These are phyloP conservation scores for Lithophane socia DNA, from an alignment of 2,888 invertebrate genomes.

Conservation along the genomic window DNA sequence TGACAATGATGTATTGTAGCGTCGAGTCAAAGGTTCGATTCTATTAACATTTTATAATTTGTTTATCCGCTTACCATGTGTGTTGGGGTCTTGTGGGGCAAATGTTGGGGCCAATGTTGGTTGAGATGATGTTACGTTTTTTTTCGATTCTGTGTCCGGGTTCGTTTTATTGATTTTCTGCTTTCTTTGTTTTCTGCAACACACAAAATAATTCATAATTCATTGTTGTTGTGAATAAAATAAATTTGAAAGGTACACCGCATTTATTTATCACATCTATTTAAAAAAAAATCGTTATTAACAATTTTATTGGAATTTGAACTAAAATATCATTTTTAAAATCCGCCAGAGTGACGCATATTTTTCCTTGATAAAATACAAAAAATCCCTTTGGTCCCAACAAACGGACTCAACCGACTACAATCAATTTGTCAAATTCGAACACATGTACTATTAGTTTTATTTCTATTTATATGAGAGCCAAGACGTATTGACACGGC, in stretches of 20 bases:
- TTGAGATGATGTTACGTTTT: not conserved
- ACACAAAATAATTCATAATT: not conserved
- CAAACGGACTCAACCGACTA: constrained; percentile 36
- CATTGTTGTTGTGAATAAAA: not conserved
- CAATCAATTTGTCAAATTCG: constrained; percentile 76
- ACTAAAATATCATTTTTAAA: not conserved
- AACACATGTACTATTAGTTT: constrained; percentile 65
- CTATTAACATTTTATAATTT: constrained; percentile 87
- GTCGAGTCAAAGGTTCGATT: constrained; percentile 84
- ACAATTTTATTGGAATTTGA: not conserved
- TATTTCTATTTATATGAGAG: constrained; percentile 67
- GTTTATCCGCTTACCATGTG: constrained; percentile 73
- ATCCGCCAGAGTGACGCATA: not conserved
- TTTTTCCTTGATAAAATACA: not conserved
- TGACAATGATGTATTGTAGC: constrained; percentile 87
- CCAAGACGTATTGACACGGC: constrained; percentile 65
- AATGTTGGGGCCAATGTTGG: constrained; percentile 54
- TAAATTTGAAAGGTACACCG: no score
- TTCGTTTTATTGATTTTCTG: not conserved
- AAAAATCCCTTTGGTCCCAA: constrained; percentile 31
- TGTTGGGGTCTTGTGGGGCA: constrained; percentile 24
- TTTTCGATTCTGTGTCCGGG: not conserved
- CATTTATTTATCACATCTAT: not conserved
- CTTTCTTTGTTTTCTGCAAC: not conserved
- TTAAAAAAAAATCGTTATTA: not conserved